These are phyloP conservation scores for Ethmia dodecea DNA, from an alignment of 2,888 invertebrate species.

Conservation along the genomic window DNA sequence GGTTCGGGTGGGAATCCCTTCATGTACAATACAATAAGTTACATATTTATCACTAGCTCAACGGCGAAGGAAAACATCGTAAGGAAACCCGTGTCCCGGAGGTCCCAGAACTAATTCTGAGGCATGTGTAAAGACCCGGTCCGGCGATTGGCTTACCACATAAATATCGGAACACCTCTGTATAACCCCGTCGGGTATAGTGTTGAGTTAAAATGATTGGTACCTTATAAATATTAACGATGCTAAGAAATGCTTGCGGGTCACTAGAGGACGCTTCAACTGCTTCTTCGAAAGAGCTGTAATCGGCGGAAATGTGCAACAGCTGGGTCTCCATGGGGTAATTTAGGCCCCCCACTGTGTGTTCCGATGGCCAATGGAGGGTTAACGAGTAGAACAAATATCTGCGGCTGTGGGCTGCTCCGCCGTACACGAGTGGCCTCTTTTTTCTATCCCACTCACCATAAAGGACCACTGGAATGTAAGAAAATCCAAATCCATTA, in stretches of 20 bases:
- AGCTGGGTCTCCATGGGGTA: conserved; percentile 54
- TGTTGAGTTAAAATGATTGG: no score
- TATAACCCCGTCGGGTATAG: no score
- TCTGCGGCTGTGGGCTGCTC: conserved; percentile 50
- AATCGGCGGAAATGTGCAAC: conserved; percentile 48
- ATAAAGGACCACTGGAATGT: conserved; percentile 33
- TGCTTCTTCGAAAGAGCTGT: conserved; percentile 35
- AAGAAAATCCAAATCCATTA: no score
- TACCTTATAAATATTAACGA: conserved; percentile 49
- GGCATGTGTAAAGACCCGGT: no score
- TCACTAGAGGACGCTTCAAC: conserved; percentile 34
- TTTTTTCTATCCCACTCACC: conserved; percentile 37
- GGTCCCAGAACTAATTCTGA: no score
- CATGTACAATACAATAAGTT: no score
- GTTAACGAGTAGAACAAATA: conserved; percentile 51
- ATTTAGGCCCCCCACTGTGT: conserved; percentile 36
- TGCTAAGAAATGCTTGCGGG: conserved; percentile 44
- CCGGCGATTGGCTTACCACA: no score
- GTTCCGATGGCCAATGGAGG: conserved; percentile 55
- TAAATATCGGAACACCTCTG: no score
- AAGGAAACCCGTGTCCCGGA: no score
- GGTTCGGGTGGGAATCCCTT: no score
- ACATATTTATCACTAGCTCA: no score
- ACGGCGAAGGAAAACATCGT: no score
- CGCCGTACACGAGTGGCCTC: conserved; percentile 47